Percentiles rank a stretch among this genome's conserved stretches.
phyloP scores from a whole-genome alignment of 2,797 vertebrate species.

The Sandelia bainsii region DNA sequence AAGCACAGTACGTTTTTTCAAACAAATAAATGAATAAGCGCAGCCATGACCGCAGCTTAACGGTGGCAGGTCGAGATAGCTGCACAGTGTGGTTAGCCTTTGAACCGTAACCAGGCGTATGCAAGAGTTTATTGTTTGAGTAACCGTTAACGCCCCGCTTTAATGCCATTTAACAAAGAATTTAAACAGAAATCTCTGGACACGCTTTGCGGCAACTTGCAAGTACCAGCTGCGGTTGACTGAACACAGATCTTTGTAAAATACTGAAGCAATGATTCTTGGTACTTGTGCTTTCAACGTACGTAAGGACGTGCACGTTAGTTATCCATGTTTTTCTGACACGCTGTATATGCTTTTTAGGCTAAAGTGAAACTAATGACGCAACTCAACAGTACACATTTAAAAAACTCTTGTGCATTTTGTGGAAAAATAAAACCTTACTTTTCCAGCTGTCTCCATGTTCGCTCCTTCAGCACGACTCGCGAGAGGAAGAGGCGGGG shows the following conservation, averaged over 20 bases:
- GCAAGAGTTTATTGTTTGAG: neutral
- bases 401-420: neutral
- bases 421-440: constrained; percentile 39
- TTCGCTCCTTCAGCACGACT: constrained; percentile 12
- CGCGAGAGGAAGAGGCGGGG: neutral
- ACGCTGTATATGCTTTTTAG: too few species aligned
- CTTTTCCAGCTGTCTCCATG: constrained; percentile 84
- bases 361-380: accelerated
- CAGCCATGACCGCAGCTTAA: neutral
- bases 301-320: neutral
- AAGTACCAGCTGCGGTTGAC: neutral
- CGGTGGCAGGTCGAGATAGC: neutral
- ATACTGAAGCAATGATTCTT: constrained; percentile 5
- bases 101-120: neutral
- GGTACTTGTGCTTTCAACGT: constrained; percentile 21
- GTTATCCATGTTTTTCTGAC: accelerated
- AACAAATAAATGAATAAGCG: neutral
- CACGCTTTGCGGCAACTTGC: neutral
- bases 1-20: neutral
- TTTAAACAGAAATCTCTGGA: neutral
- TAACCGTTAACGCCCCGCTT: neutral
- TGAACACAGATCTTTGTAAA: neutral
- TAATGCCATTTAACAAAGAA: neutral
- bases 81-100: constrained; percentile 2
- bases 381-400: neutral